Evolutionary conservation across 2,113 vertebrate genomes (phyloP).

Genomic region (Sinocyclocheilus rhinocerous): DNA sequence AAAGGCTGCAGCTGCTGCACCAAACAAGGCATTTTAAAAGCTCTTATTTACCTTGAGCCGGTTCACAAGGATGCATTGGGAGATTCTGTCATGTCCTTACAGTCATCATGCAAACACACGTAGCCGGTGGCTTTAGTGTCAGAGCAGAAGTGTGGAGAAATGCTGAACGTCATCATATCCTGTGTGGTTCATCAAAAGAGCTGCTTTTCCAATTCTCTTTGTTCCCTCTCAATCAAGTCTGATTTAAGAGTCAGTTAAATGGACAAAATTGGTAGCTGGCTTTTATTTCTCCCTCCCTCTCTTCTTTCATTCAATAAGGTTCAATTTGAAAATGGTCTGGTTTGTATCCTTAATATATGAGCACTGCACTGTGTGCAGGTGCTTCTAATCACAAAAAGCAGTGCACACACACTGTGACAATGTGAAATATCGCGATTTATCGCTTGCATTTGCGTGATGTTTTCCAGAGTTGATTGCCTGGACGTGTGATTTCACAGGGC

Average conservation of each 20-base stretch:
- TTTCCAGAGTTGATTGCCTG: slow-evolving; percentile 12
- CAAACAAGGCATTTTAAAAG: slow-evolving; percentile 76
- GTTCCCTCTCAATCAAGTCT: slow-evolving; percentile 27
- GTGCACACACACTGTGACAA: slow-evolving; percentile 12
- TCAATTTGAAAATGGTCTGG: slow-evolving; percentile 43
- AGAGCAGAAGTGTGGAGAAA: slow-evolving; percentile 18
- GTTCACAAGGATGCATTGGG: slow-evolving; percentile 40
- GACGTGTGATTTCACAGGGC: slow-evolving; percentile 21
- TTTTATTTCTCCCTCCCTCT: slow-evolving; percentile 44
- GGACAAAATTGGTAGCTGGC: slow-evolving; percentile 35
- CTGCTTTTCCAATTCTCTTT: slow-evolving; percentile 31
- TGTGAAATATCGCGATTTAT: slow-evolving; percentile 38
- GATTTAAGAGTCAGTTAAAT: slow-evolving; percentile 47
- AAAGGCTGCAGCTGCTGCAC: slow-evolving; percentile 77
- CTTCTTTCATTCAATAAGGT: slow-evolving; percentile 50
- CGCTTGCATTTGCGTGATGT: slow-evolving; percentile 36
- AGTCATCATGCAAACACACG: slow-evolving; percentile 29
- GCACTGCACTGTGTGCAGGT: not conserved
- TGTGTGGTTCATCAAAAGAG: slow-evolving; percentile 17
- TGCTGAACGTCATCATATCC: not conserved
- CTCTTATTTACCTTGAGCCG: slow-evolving; percentile 54
- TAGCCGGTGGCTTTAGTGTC: slow-evolving; percentile 43
- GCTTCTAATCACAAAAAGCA: slow-evolving; percentile 23
- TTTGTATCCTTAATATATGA: slow-evolving; percentile 35
- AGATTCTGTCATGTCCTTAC: slow-evolving; percentile 49